Evolutionary conservation across 2,888 invertebrate genomes (phyloP).

Genomic region (Aethes cnicana): DNA sequence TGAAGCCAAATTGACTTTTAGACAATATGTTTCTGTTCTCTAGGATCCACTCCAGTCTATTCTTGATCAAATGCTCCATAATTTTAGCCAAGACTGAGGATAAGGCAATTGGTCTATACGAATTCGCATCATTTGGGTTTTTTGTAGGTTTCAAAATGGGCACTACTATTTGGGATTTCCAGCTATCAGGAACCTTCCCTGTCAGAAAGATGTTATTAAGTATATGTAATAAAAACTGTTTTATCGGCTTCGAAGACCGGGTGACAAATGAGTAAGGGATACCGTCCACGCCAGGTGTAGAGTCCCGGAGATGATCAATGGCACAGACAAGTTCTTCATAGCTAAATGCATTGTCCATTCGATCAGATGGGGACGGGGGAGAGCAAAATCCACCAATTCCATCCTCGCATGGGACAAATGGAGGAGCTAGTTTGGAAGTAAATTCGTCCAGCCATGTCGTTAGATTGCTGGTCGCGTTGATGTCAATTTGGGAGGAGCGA

Average conservation of each 20-base stretch:
- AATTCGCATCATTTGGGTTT: neutral
- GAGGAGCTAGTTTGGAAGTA: neutral
- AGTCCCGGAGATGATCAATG: neutral
- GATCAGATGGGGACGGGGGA: neutral
- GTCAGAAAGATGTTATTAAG: neutral
- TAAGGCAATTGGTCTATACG: neutral
- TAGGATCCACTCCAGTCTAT: neutral
- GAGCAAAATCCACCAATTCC: neutral
- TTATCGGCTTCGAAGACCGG: neutral
- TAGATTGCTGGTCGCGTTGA: neutral
- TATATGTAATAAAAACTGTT: neutral
- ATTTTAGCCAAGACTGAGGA: neutral
- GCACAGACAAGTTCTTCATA: neutral
- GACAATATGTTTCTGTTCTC: neutral
- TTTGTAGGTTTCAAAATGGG: neutral
- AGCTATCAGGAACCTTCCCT: neutral
- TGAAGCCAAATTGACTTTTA: neutral
- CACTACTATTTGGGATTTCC: neutral
- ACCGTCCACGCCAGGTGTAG: neutral
- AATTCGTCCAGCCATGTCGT: neutral
- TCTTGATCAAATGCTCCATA: neutral
- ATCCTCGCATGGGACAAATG: neutral
- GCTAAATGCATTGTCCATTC: neutral
- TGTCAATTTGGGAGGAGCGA: neutral
- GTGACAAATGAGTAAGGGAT: constrained; percentile 1